Base-by-base conservation (phyloP, 1,140 invertebrate genomes). In the Subanguina moxae region DNA sequence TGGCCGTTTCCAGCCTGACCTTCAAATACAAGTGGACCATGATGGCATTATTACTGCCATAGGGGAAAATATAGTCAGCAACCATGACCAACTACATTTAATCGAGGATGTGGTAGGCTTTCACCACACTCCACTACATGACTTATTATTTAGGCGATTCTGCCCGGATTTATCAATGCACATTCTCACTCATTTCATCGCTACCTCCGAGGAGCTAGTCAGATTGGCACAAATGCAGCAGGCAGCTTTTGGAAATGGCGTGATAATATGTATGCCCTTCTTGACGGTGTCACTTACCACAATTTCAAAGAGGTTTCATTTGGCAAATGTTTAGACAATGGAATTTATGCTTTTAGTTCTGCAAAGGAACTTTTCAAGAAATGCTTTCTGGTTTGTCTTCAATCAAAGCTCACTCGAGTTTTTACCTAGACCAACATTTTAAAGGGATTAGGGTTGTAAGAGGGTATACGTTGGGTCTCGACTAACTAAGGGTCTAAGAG, bases 171-270 rank as follows among this genome's bases (percentile, higher is more conserved):
- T 67, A 67, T 81, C 1, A 82, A 80, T 64, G 68, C 73, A 9
- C 79, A 81, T 66, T 81, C 79, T 27, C 79, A 81, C 58, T 78
- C 79, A 11, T 81, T 81, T 62, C 79, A 81, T 62, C 71, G 78
- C 11, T 62, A 75, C 48, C 64, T 81, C 17, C 71, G 79, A 9
- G 62, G 62, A n/a, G 56, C 57, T 27, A 80, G 73, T 59, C 67
- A 68, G 17, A 81, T 80, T 45, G 79, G 79, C 11, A 61, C 56
- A 13, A 38, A 19, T 1, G 68, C 68, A 13, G 73, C 68, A n/a
- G 73, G 75, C 27, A 82, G 69, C 15, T 81, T 81, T 68, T 81
- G 79, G 79, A 74, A 68, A 56, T 81, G 79, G 79, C 62, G 79
- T 13, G 65, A 81, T 45, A 74, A 80, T 43, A 81, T 81, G 79